A percentile compares a stretch with the other conserved stretches of the same genome.
These are phyloP conservation scores for Hippoglossus hippoglossus DNA, from an alignment of 2,797 vertebrate genomes.

Conservation along the genomic window DNA sequence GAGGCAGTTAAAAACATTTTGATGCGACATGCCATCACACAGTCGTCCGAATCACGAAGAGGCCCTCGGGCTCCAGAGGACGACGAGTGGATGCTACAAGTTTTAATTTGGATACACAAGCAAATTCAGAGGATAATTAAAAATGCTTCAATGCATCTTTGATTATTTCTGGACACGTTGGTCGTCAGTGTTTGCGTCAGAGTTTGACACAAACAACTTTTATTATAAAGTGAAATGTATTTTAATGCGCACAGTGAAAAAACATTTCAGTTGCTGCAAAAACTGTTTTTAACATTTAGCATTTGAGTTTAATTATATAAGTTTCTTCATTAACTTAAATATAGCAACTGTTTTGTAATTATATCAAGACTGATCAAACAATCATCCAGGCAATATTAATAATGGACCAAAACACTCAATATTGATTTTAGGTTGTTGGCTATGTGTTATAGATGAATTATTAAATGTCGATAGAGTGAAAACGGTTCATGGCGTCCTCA, in stretches of 20 bases:
- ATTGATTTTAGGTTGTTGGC: conserved; percentile 20
- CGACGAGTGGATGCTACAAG: conserved; percentile 28
- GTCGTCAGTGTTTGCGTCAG: conserved; percentile 27
- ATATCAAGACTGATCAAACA: conserved; percentile 7
- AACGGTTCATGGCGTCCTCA: conserved; percentile 27
- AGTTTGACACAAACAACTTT: conserved; percentile 12
- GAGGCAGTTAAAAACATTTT: conserved; percentile 55
- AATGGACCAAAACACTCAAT: neutral
- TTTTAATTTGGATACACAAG: conserved; percentile 48
- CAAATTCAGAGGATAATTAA: conserved; percentile 28
- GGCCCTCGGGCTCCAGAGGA: conserved; percentile 30
- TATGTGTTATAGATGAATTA: conserved; percentile 24
- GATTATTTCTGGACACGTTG: conserved; percentile 16
- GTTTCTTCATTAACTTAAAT: conserved; percentile 20
- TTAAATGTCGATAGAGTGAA: conserved; percentile 38
- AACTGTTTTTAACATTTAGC: neutral
- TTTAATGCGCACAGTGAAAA: conserved; percentile 7
- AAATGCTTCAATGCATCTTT: conserved; percentile 18
- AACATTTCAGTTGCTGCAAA: conserved; percentile 4
- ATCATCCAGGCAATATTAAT: conserved; percentile 18
- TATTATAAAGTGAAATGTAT: conserved; percentile 16
- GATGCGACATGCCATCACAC: conserved; percentile 59
- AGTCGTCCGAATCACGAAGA: conserved; percentile 42
- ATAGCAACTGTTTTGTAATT: neutral
- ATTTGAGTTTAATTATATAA: conserved; percentile 34